A percentile compares a stretch with the other conserved stretches of the same genome.
phyloP scores from a whole-genome alignment of 2,797 vertebrate genomes.

The Cuniculus paca region DNA sequence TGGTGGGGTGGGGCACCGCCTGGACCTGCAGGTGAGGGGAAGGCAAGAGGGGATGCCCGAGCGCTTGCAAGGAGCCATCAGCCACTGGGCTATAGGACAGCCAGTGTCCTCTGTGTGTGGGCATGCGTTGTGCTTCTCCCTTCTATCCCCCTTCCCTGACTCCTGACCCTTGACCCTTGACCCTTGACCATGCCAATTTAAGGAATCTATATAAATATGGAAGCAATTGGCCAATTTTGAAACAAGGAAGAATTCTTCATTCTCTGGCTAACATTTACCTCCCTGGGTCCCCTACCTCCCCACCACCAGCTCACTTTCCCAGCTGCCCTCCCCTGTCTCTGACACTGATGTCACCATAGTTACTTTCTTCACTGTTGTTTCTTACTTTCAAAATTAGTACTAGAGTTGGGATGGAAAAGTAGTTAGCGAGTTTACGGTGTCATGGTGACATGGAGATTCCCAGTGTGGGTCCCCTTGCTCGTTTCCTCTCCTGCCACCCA shows the following conservation, averaged over 20 bases:
- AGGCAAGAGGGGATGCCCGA: background rate
- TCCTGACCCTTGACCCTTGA: background rate
- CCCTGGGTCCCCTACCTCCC: background rate
- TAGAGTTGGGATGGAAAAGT: background rate
- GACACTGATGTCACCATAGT: background rate
- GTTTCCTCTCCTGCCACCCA: background rate
- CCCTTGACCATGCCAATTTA: constrained; percentile 19
- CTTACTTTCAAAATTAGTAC: background rate
- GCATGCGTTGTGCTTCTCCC: background rate
- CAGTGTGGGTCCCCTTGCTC: accelerated
- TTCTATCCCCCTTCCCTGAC: background rate
- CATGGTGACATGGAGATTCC: background rate
- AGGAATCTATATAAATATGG: constrained; percentile 64
- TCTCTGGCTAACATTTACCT: background rate
- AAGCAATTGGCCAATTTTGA: constrained; percentile 65
- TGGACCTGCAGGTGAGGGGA: background rate
- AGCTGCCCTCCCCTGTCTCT: background rate
- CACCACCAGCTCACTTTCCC: background rate
- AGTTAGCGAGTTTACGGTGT: background rate
- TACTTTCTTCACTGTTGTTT: constrained; percentile 22
- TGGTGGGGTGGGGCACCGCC: accelerated
- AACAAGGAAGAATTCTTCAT: constrained; percentile 6
- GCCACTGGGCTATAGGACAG: background rate
- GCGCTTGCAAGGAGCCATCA: accelerated
- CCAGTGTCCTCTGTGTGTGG: background rate